Evolutionary conservation across 2,113 vertebrate species (phyloP), one percentile per base, ranked within the genome.

Genomic region (Sorex araneus): DNA sequence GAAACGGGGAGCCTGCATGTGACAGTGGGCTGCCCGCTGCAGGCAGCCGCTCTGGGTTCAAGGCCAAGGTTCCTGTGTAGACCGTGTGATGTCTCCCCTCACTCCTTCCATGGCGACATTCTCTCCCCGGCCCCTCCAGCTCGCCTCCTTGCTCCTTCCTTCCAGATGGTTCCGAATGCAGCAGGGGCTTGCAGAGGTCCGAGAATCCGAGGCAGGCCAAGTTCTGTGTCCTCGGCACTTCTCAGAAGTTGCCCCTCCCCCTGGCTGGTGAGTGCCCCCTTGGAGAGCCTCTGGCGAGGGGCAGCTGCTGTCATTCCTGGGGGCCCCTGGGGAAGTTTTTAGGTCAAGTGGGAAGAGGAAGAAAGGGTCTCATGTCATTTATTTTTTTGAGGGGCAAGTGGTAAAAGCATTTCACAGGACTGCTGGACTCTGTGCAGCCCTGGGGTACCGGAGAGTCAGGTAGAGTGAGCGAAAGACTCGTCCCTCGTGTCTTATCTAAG

Each of bases 281-380:
- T n/a, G n/a, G n/a, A n/a, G n/a, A n/a, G n/a, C n/a, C n/a, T n/a
- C 47, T 12, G 47, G 47, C 9, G 10, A 50, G 47, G 47, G 9
- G 47, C 47, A 12, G 47, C 47, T 50, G 19, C 19, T 60, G 57
- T 60, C 57, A 60, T 8, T 60, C 57, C 23, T 23, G 19, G 19
- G 57, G 57, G 4, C 57, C 16, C 57, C 16, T 23, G 21, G 57
- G 57, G 27, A 45, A 1, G 8, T n/a, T 92, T 67, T 57, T 25
- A 92, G 23, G 57, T 88, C 54, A 70, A 67, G 15, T 69, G 28
- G 63, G 80, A 54, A 80, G 40, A 93, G 40, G 85, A 34, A 70
- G 47, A 28, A 45, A 63, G 76, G 43, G 82, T 36, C 32, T 25
- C 28, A 71, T 60, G 63, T 66, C 30, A 28, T 40, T 91, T 63